Conservation (phyloP, 2,113 vertebrate genomes). For the Furnarius figulus region DNA sequence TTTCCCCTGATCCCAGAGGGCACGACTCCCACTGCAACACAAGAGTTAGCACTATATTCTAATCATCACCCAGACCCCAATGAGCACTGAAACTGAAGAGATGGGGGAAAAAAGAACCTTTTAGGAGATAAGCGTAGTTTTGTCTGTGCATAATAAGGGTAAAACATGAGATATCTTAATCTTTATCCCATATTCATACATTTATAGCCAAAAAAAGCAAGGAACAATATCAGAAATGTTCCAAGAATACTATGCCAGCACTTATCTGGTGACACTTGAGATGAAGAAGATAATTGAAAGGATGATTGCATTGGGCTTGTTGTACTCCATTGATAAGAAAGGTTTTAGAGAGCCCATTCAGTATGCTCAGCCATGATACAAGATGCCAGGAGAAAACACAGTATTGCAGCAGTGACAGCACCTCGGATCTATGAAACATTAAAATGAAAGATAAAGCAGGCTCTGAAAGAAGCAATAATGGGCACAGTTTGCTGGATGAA, state of each 20-base stretch:
- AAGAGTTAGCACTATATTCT: neutral
- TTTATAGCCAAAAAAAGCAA: slow-evolving; percentile 55
- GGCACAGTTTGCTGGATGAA: neutral
- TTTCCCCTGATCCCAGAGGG: neutral
- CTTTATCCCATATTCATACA: slow-evolving; percentile 45
- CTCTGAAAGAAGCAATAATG: neutral
- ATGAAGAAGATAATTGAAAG: slow-evolving; percentile 71
- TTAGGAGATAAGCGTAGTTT: neutral
- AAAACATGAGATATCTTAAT: slow-evolving; percentile 50
- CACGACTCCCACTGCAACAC: neutral
- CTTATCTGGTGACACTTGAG: slow-evolving; percentile 68
- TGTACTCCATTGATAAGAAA: slow-evolving; percentile 66
- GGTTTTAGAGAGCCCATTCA: slow-evolving; percentile 59
- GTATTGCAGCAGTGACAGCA: neutral
- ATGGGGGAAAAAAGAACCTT: neutral
- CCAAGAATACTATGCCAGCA: slow-evolving; percentile 54
- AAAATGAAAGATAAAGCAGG: slow-evolving; percentile 42
- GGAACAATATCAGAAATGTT: slow-evolving; percentile 59
- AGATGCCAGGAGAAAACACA: slow-evolving; percentile 27
- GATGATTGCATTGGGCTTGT: slow-evolving; percentile 62
- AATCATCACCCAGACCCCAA: neutral
- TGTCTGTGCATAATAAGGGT: slow-evolving; percentile 39
- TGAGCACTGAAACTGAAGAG: neutral
- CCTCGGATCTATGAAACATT: neutral
- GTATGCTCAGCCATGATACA: slow-evolving; percentile 39